These are phyloP conservation scores for Spisula solida DNA, from an alignment of 2,888 invertebrate genomes.

Conservation along the genomic window DNA sequence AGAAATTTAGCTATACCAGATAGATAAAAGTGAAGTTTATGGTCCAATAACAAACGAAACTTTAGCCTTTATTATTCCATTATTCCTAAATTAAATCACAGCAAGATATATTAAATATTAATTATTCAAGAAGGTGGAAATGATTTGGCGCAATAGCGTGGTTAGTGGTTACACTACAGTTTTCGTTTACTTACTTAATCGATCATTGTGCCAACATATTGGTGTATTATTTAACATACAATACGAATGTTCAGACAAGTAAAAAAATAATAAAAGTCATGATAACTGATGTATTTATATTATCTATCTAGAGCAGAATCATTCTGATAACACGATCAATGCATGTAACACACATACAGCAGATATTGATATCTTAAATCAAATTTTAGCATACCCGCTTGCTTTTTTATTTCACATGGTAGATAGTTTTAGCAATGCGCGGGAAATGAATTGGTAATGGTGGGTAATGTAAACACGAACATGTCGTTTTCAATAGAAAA, in stretches of 20 bases:
- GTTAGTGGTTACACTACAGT: too few species aligned
- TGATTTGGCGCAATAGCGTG: neutral
- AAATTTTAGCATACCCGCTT: neutral
- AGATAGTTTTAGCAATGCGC: neutral
- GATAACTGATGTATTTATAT: conserved; percentile 4
- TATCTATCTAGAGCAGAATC: neutral
- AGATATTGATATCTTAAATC: neutral
- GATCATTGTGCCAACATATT: neutral
- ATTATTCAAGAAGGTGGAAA: neutral
- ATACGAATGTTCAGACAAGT: neutral
- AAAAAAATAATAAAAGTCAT: neutral
- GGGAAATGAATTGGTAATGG: too few species aligned
- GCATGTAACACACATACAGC: neutral
- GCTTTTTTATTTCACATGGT: neutral
- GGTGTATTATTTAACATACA: neutral
- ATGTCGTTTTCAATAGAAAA: too few species aligned
- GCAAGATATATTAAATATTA: neutral
- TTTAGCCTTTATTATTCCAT: neutral
- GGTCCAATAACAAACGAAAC: too few species aligned
- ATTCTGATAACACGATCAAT: neutral
- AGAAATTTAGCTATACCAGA: too few species aligned
- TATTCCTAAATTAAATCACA: neutral
- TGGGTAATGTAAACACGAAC: too few species aligned
- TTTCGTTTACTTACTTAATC: too few species aligned
- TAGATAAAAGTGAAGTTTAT: too few species aligned